Evolutionary conservation across 2,888 invertebrate species (phyloP).

Genomic region (Ischnura elegans): DNA sequence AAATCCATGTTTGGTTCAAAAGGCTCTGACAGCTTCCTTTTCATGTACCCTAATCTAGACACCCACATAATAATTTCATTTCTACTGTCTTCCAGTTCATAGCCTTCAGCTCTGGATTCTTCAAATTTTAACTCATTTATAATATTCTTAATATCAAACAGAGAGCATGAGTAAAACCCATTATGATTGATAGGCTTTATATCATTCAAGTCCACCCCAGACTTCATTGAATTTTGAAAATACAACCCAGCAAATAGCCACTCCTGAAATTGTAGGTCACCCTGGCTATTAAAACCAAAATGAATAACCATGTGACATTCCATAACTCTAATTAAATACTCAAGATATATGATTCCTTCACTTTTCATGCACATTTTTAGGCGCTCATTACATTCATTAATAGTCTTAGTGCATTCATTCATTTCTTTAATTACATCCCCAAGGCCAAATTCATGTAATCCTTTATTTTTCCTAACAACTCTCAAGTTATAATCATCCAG

Average conservation of each 20-base stretch:
- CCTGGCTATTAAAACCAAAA: not conserved
- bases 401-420: not conserved
- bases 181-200: not conserved
- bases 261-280: not conserved
- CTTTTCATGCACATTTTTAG: not conserved
- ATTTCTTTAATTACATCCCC: not conserved
- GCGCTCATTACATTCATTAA: not conserved
- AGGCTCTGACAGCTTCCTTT: not conserved
- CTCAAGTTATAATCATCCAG: constrained; percentile 76
- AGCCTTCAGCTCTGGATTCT: not conserved
- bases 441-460: not conserved
- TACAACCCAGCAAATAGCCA: constrained; percentile 33
- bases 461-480: constrained; percentile 21
- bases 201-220: not conserved
- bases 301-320: not conserved
- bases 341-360: not conserved
- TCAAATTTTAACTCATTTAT: not conserved
- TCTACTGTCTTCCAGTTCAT: not conserved
- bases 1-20: not conserved
- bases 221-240: not conserved
- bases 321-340: not conserved
- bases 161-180: not conserved
- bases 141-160: not conserved
- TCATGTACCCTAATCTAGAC: not conserved
- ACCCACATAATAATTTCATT: not conserved